Evolutionary conservation across 1,140 invertebrate genomes (phyloP).

Genomic region (Drosophila nigrodunni): DNA sequence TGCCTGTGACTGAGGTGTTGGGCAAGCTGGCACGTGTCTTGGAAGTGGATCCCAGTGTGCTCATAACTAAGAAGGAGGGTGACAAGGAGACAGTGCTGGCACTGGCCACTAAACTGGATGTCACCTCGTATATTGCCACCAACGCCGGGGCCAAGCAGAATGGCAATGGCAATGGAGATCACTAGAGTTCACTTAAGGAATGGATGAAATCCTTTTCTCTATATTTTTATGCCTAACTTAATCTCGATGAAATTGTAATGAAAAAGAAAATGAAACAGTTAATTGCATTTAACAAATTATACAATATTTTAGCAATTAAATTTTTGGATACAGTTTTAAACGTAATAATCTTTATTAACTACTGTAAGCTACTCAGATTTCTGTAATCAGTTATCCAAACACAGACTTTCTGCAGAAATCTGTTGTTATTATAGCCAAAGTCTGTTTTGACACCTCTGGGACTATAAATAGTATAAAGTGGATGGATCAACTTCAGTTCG

Average conservation of each 20-base stretch:
- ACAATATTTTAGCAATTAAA: constrained; percentile 35
- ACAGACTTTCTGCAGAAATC: constrained; percentile 19
- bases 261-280: background rate
- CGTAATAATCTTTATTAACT: background rate
- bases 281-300: constrained; percentile 35
- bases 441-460: background rate
- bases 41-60: constrained; percentile 91
- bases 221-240: background rate
- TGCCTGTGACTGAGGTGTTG: constrained; percentile 88
- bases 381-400: background rate
- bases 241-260: background rate
- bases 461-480: constrained; percentile 14
- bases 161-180: constrained; percentile 27
- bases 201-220: background rate
- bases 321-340: background rate
- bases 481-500: constrained; percentile 2
- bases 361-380: background rate
- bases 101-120: constrained; percentile 64
- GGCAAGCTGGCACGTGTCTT: constrained; percentile 91
- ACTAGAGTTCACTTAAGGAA: constrained; percentile 9
- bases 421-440: background rate
- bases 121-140: constrained; percentile 55
- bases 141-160: constrained; percentile 31
- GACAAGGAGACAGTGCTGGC: constrained; percentile 50
- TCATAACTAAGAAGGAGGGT: constrained; percentile 85